Base-by-base conservation (phyloP, 2,113 vertebrate genomes). In the Misgurnus mizolepis region DNA sequence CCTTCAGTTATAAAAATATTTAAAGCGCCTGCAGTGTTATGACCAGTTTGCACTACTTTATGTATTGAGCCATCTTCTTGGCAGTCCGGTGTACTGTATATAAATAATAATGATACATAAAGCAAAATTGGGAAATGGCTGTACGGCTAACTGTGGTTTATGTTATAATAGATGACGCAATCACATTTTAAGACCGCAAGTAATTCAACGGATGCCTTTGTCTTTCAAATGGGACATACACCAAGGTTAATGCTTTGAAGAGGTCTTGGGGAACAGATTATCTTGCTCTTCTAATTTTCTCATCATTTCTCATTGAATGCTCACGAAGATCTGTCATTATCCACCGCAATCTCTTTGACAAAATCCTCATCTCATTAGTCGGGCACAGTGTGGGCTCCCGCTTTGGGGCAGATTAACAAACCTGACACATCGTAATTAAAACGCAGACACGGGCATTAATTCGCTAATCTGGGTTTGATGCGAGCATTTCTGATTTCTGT, bases 351-450 rank as follows among this genome's bases (percentile, higher is more conserved):
- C 72, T 74, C 14, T 70, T 73, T 12, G 22, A 61, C 76, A 34
- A 78, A 81, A 80, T 74, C 80, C 43, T 45, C 12, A 14, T 39
- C 76, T 83, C 60, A 80, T 85, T 78, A 85, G 34, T 27, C 41
- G 80, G 50, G 53, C 17, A 17, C 58, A 49, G 68, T 73, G 34
- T 75, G 68, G 43, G 58, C 75, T 65, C 39, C 47, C 80, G 62
- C 67, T 47, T 53, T 40, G 62, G 64, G 74, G 53, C 78, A 71
- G n/a, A 84, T 80, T 81, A 78, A 76, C 78, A 72, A 79, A 65
- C 79, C 73, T 80, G 82, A 67, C 22, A 70, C 64, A n/a, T 6
- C 40, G 74, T 76, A 82, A 85, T 80, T 85, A 75, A 85, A 67
- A 72, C 22, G 41, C 61, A 47, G 70, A 80, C 76, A 81, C 55